phyloP scores from a whole-genome alignment of 2,113 vertebrate genomes.

The Phylloscopus trochiloides region DNA sequence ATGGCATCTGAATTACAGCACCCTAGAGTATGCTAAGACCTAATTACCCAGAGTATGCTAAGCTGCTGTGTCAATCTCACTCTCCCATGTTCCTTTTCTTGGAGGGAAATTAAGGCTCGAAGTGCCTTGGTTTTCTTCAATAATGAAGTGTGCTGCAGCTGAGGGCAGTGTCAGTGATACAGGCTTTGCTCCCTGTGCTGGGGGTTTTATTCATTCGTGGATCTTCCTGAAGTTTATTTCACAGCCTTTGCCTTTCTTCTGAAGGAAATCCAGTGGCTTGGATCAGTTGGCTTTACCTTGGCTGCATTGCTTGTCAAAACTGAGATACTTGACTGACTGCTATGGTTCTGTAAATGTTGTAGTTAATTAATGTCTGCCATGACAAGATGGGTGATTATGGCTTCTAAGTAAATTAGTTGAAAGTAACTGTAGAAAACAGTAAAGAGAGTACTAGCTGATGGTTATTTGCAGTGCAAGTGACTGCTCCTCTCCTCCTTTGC shows the following conservation, averaged over 20 bases:
- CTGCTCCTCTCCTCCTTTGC: not conserved
- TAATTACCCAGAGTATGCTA: not conserved
- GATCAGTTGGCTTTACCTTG: not conserved
- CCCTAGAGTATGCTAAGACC: not conserved
- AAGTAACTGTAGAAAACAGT: not conserved
- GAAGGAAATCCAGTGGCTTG: not conserved
- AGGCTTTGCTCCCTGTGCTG: not conserved
- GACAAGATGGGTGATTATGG: not conserved
- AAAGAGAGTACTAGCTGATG: not conserved
- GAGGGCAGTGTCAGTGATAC: not conserved
- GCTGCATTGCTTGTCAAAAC: not conserved
- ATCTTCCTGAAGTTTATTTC: not conserved
- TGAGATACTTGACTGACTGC: not conserved
- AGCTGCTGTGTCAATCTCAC: not conserved
- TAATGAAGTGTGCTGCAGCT: not conserved
- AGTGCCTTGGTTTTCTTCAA: not conserved
- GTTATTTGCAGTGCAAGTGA: not conserved
- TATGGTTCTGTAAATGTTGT: not conserved
- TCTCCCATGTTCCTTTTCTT: not conserved
- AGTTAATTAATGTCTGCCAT: not conserved
- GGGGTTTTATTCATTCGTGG: not conserved
- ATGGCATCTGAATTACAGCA: not conserved
- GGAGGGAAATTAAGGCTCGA: not conserved
- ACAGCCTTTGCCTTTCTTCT: not conserved
- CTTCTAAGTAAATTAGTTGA: constrained; percentile 1